A percentile compares a stretch with the other conserved stretches of the same genome.
Conservation (phyloP, 2,888 invertebrate species). For the Xanthorhoe designata region DNA sequence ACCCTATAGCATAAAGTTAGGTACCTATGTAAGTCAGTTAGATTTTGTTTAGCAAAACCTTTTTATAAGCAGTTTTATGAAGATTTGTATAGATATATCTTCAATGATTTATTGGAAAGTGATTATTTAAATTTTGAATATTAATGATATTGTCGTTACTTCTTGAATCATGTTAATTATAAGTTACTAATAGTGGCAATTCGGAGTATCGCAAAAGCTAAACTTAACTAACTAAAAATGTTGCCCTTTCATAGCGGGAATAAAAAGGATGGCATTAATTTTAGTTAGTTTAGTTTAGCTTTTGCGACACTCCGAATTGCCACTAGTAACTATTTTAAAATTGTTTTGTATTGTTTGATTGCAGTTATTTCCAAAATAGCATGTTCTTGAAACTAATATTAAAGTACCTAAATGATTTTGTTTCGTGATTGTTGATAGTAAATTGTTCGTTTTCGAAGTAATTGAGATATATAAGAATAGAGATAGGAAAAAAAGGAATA, state of each 20-base stretch:
- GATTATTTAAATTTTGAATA: neutral
- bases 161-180: constrained; percentile 8
- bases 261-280: too few species aligned
- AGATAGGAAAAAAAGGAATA: constrained; percentile 33
- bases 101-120: constrained; percentile 6
- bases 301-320: too few species aligned
- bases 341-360: constrained; percentile 7
- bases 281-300: too few species aligned
- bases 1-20: constrained; percentile 27
- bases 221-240: too few species aligned
- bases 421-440: neutral
- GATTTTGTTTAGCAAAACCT: constrained; percentile 12
- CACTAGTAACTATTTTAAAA: constrained; percentile 1
- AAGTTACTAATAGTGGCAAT: too few species aligned
- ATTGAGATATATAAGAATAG: constrained; percentile 13
- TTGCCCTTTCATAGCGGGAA: too few species aligned
- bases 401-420: constrained; percentile 13
- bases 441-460: constrained; percentile 28
- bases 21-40: constrained; percentile 16
- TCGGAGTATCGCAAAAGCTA: too few species aligned
- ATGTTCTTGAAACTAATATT: constrained; percentile 6
- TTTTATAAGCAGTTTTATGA: constrained; percentile 19
- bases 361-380: constrained; percentile 3
- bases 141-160: neutral
- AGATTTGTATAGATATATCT: neutral